These are phyloP conservation scores for Lepidothrix coronata DNA, from an alignment of 2,113 vertebrate genomes.

Conservation along the genomic window DNA sequence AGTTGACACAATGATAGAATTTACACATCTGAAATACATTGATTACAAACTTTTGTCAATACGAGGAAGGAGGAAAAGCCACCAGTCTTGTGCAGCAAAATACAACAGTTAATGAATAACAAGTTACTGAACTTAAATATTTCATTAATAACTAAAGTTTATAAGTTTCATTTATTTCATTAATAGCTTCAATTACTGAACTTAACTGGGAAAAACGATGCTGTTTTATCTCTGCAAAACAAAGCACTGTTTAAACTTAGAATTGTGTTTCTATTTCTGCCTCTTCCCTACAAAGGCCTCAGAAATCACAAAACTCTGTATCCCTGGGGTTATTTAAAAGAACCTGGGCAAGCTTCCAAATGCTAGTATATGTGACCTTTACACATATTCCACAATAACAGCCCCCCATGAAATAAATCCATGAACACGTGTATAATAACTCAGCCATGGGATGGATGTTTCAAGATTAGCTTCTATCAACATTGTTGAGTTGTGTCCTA, in stretches of 20 bases:
- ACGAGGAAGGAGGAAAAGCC: neutral
- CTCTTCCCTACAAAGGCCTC: neutral
- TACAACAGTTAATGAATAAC: neutral
- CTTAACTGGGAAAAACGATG: neutral
- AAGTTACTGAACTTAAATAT: neutral
- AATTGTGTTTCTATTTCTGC: neutral
- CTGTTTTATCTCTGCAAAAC: slow-evolving; percentile 20
- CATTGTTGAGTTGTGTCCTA: neutral
- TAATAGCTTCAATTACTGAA: neutral
- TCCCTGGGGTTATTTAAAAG: slow-evolving; percentile 43
- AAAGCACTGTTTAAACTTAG: neutral
- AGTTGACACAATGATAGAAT: neutral
- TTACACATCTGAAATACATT: neutral
- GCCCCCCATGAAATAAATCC: slow-evolving; percentile 33
- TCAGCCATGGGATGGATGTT: neutral
- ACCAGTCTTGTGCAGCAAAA: neutral
- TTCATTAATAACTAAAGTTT: neutral
- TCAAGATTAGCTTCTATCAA: neutral
- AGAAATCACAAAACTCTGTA: neutral
- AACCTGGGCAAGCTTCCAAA: slow-evolving; percentile 57
- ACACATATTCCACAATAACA: slow-evolving; percentile 16
- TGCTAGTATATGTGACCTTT: slow-evolving; percentile 53
- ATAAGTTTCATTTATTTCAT: neutral
- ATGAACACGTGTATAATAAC: neutral
- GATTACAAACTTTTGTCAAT: slow-evolving; percentile 9